Base-by-base conservation (phyloP, 2,113 vertebrate genomes). In the Micronisus gabar region DNA sequence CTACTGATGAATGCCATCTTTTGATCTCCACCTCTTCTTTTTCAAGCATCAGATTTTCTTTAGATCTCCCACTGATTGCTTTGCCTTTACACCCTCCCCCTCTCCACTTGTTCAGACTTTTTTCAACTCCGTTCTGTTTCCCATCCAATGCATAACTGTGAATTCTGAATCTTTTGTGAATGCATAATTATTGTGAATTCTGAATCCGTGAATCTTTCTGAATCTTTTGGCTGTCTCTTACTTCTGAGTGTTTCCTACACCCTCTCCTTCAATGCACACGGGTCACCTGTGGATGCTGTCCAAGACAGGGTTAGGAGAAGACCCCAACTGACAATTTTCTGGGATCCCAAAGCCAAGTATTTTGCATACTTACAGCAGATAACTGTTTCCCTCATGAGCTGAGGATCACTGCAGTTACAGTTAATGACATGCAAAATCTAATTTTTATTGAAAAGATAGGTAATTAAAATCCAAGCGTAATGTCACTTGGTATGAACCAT, bases 1-100 rank as follows among this genome's bases (percentile, higher is more conserved):
- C 97, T 93, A 88, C 76, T 81, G 67, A 85, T 98, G 86, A 97
- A 95, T 96, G 88, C 90, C 96, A 81, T 95, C 96, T 96, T 87
- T 94, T 95, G 74, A 95, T 72, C 86, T 67, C 95, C 82, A 91
- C 92, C 92, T 96, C 79, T 66, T 90, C 95, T 97, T 93, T 96
- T 95, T 94, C 26, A 0, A 86, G 85, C 73, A 61, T 84, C 67
- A 92, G 38, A 90, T 90, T 97, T 96, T 81, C 93, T 73, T 61
- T 88, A 34, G 63, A 95, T 45, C 84, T 97, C 86, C 70, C 93
- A 52, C 87, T 95, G 96, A 81, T 92, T 90, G 79, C 96, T 94
- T 98, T 98, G 92, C 65, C 89, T 86, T 85, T 95, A 81, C 80
- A 86, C 76, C 81, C 61, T 94, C 86, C 95, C 72, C 47, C 34